Evolutionary conservation across 2,797 vertebrate species (phyloP).

Genomic region (Australoheros facetus): DNA sequence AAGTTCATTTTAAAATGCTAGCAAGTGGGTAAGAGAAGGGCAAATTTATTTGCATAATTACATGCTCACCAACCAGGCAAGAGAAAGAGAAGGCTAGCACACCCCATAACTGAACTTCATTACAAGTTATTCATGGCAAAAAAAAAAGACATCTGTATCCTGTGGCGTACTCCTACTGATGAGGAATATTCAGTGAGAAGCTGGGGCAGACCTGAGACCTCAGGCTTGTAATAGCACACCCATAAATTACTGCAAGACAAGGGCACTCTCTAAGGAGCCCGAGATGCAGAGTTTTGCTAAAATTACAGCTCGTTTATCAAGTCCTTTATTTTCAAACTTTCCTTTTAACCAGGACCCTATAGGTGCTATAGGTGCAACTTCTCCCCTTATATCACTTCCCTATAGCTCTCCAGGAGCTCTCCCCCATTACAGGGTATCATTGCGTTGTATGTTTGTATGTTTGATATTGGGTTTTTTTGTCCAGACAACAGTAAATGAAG

Average conservation of each 20-base stretch:
- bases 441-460: background rate
- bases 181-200: constrained; percentile 57
- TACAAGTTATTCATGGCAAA: constrained; percentile 38
- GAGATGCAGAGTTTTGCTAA: constrained; percentile 63
- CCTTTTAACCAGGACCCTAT: constrained; percentile 58
- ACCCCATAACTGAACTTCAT: constrained; percentile 22
- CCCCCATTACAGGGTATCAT: constrained; percentile 13
- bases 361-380: constrained; percentile 50
- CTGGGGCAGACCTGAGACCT: constrained; percentile 65
- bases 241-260: constrained; percentile 79
- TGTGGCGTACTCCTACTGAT: constrained; percentile 41
- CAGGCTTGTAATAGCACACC: constrained; percentile 64
- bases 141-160: constrained; percentile 28
- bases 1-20: background rate
- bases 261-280: constrained; percentile 67
- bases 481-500: constrained; percentile 22
- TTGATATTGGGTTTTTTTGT: constrained; percentile 24
- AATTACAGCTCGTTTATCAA: constrained; percentile 80
- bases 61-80: constrained; percentile 6
- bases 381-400: constrained; percentile 43
- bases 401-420: constrained; percentile 14
- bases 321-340: constrained; percentile 63
- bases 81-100: constrained; percentile 5
- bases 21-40: background rate
- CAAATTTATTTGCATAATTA: constrained; percentile 27